A percentile compares a stretch with the other conserved stretches of the same genome.
These are phyloP conservation scores for Drosophila atripex DNA, from an alignment of 2,888 invertebrate genomes.

Conservation along the genomic window DNA sequence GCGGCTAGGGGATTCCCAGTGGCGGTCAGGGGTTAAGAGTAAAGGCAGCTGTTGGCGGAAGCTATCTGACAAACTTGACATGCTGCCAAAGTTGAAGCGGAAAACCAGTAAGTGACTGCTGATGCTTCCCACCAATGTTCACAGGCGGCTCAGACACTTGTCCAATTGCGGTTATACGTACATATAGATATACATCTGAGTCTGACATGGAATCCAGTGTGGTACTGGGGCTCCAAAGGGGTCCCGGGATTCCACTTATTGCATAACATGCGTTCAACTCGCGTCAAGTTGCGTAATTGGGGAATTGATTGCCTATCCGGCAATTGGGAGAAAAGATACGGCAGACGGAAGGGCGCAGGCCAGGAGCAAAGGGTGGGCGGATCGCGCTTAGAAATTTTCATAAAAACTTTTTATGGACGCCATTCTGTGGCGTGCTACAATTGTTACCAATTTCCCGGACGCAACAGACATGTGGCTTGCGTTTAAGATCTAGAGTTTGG, in stretches of 20 bases:
- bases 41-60: conserved; percentile 64
- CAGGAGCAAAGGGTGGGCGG: conserved; percentile 4
- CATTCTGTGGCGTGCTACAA: conserved; percentile 79
- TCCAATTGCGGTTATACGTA: conserved; percentile 3
- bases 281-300: conserved; percentile 69
- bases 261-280: conserved; percentile 26
- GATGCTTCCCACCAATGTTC: conserved; percentile 13
- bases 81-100: conserved; percentile 65
- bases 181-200: background rate
- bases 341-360: background rate
- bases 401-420: conserved; percentile 77
- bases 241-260: conserved; percentile 26
- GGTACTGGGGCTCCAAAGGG: conserved; percentile 11
- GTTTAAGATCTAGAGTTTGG: conserved; percentile 1
- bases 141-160: conserved; percentile 12
- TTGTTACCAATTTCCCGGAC: conserved; percentile 74
- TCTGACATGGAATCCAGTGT: background rate
- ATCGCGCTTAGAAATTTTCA: conserved; percentile 75
- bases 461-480: conserved; percentile 43
- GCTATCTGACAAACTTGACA: conserved; percentile 68
- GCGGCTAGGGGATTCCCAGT: background rate
- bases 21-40: conserved; percentile 55
- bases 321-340: conserved; percentile 32
- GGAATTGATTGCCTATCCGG: conserved; percentile 68
- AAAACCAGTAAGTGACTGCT: conserved; percentile 49